phyloP scores from a whole-genome alignment of 92 coral and sea anemone species.

The Epizoanthus fatuus region DNA sequence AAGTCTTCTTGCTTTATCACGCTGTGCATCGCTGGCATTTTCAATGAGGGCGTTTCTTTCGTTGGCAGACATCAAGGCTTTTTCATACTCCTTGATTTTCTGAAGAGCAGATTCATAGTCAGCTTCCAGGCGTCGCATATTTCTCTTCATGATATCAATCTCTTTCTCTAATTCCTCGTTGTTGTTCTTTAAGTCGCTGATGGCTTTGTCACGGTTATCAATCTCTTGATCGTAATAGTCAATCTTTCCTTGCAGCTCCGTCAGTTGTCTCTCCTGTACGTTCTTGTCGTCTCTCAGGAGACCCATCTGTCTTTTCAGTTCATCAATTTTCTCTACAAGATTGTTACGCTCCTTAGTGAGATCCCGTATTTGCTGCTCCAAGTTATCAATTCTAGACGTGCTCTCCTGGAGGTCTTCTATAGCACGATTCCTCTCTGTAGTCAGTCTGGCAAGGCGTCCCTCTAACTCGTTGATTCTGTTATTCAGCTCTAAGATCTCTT shows the following conservation, averaged over 20 bases:
- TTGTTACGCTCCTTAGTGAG: constrained; percentile 79
- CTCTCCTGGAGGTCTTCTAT: constrained; percentile 85
- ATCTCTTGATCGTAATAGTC: constrained; percentile 85
- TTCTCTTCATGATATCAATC: constrained; percentile 86
- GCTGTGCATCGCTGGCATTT: constrained; percentile 85
- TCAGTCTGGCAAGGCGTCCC: constrained; percentile 78
- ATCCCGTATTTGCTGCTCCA: constrained; percentile 92
- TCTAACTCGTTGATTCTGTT: constrained; percentile 90
- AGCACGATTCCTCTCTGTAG: constrained; percentile 92
- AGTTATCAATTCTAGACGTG: constrained; percentile 69
- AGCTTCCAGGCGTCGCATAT: constrained; percentile 90
- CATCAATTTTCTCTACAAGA: constrained; percentile 91
- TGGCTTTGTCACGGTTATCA: constrained; percentile 86
- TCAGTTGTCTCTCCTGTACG: constrained; percentile 81
- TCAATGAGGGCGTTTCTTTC: constrained; percentile 86
- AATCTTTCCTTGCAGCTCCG: constrained; percentile 92
- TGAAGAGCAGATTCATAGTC: constrained; percentile 92
- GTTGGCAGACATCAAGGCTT: constrained; percentile 75
- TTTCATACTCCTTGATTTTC: constrained; percentile 88
- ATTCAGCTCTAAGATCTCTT: constrained; percentile 82
- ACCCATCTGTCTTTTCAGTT: constrained; percentile 75
- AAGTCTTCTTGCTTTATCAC: constrained; percentile 87
- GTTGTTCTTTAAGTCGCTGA: constrained; percentile 82
- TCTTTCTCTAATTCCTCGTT: constrained; percentile 87
- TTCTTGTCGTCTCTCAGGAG: constrained; percentile 88